These are phyloP conservation scores for Clarias gariepinus DNA, from an alignment of 2,113 vertebrate species.

Conservation along the genomic window DNA sequence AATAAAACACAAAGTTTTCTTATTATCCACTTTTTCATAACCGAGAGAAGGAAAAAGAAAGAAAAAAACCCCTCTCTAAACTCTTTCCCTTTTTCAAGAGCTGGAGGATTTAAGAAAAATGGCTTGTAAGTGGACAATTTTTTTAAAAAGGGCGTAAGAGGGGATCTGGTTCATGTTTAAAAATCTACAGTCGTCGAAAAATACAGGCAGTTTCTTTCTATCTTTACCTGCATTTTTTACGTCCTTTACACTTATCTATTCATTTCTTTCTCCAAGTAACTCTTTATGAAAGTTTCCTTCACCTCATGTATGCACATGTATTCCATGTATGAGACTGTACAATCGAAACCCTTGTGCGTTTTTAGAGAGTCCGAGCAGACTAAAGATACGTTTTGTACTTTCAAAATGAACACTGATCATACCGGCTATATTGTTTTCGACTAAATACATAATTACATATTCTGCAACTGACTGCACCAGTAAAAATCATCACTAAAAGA, in stretches of 20 bases:
- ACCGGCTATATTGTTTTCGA: background rate
- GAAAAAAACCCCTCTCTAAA: background rate
- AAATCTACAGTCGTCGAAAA: background rate
- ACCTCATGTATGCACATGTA: background rate
- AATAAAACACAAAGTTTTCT: background rate
- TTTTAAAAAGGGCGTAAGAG: too few species aligned
- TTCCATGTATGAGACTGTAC: background rate
- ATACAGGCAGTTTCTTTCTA: background rate
- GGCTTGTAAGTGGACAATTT: too few species aligned
- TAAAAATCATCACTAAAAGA: background rate
- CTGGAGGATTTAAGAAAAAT: background rate
- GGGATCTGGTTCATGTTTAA: background rate
- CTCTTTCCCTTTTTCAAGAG: background rate
- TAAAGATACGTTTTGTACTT: background rate
- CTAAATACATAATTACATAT: background rate
- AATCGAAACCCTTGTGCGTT: background rate
- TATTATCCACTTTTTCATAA: background rate
- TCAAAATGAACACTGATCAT: background rate
- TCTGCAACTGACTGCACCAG: background rate
- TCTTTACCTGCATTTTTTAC: background rate
- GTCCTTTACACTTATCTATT: background rate
- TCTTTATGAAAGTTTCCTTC: background rate
- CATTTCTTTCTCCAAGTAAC: background rate
- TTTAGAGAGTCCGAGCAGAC: background rate
- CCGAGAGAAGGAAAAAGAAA: background rate